Percentiles rank a stretch among this genome's conserved stretches.
These are phyloP conservation scores for Cosmia trapezina DNA, from an alignment of 2,888 invertebrate species.

Conservation along the genomic window DNA sequence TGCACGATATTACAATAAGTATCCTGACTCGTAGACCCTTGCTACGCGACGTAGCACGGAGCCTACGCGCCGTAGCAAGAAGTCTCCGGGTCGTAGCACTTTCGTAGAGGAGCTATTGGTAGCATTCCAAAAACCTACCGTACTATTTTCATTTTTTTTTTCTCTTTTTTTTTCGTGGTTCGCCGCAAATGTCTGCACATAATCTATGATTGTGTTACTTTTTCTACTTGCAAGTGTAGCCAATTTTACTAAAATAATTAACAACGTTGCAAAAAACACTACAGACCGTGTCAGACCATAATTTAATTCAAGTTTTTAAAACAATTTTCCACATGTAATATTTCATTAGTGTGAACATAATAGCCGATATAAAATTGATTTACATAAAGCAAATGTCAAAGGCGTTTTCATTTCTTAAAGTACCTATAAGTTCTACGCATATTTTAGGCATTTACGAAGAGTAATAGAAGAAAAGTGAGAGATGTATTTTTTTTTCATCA, in stretches of 20 bases:
- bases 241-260: not conserved
- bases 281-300: not conserved
- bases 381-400: constrained; percentile 4
- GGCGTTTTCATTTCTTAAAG: not conserved
- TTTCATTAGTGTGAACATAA: constrained; percentile 17
- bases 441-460: not conserved
- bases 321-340: not conserved
- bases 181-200: no score
- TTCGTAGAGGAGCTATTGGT: not conserved
- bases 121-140: not conserved
- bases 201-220: not conserved
- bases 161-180: no score
- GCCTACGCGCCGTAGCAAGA: constrained; percentile 29
- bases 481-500: no score
- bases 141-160: not conserved
- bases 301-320: not conserved
- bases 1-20: not conserved
- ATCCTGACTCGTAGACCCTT: not conserved
- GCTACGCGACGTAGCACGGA: constrained; percentile 22
- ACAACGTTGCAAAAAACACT: not conserved
- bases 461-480: not conserved
- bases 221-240: not conserved
- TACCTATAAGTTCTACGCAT: not conserved
- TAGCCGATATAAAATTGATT: constrained; percentile 19
- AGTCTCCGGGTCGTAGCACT: constrained; percentile 17